Evolutionary conservation across 2,888 invertebrate genomes (phyloP).

Genomic region (Habrosyne pyritoides): DNA sequence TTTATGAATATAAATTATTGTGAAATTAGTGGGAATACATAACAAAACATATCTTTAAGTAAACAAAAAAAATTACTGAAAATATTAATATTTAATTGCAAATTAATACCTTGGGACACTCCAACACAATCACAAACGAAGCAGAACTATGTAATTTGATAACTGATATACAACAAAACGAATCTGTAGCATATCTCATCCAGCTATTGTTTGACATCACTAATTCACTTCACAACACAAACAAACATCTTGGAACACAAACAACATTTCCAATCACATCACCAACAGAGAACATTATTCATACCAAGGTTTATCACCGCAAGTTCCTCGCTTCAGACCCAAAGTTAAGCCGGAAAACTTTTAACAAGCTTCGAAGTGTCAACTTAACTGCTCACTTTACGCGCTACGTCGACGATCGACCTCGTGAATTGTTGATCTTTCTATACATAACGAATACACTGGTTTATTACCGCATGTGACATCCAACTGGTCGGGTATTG

Average conservation of each 20-base stretch:
- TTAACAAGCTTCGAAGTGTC: conserved; percentile 8
- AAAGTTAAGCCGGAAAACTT: not conserved
- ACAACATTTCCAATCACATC: not conserved
- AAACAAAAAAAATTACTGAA: too few relatives aligned
- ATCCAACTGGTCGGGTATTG: not conserved
- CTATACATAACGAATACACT: conserved; percentile 36
- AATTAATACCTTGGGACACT: too few relatives aligned
- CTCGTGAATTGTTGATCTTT: conserved; percentile 45
- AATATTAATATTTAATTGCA: too few relatives aligned
- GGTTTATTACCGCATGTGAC: conserved; percentile 29
- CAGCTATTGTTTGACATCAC: not conserved
- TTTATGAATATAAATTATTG: too few relatives aligned
- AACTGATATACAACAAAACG: too few relatives aligned
- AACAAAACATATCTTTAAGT: too few relatives aligned
- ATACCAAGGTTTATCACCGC: not conserved
- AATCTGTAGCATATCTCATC: too few relatives aligned
- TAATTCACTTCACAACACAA: not conserved
- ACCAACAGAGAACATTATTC: not conserved
- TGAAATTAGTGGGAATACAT: too few relatives aligned
- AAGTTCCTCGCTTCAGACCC: not conserved
- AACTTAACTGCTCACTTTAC: conserved; percentile 12
- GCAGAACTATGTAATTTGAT: too few relatives aligned
- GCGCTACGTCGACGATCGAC: conserved; percentile 14
- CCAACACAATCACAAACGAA: too few relatives aligned
- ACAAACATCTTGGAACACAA: conserved; percentile 1